Base-by-base conservation (phyloP, 2,113 vertebrate genomes). In the Butorides virescens region DNA sequence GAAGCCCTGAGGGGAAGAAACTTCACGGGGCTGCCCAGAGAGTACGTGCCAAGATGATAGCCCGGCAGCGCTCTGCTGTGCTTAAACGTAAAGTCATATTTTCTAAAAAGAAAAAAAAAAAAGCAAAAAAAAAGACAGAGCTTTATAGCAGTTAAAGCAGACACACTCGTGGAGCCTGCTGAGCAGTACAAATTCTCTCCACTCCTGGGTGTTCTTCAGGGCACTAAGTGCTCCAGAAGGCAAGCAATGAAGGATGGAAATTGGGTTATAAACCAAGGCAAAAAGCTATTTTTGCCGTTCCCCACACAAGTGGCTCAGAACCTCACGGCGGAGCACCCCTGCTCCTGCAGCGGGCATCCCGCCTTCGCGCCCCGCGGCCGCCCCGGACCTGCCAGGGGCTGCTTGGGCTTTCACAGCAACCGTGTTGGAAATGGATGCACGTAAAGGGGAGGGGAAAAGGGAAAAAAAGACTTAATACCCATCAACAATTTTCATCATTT, bases 21-120 rank as follows among this genome's bases (percentile, higher is more conserved):
- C 95, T 98, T 98, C 94, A 97, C 98, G 1, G 98, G 99, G 61
- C 96, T 99, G 86, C 99, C 99, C 86, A 97, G 97, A 83, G 98
- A 99, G 84, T 99, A 99, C 4, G 95, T 98, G 94, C 99, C 98
- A 59, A 99, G 99, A 98, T 99, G 98, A 99, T 94, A 88, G 53
- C 53, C 65, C 63, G n/a, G 50, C 7, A 58, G 61, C 36, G 39
- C 10, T 10, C 59, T 42, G 36, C 81, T 73, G 58, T 58, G 67
- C 63, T 89, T 63, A 77, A 73, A 86, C 88, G 82, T 19, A 78
- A 66, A 42, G 15, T 5, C 3, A 4, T 29, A 66, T 85, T 86
- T 92, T 26, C 6, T 37, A 79, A 76, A 78, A 50, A 66, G 49
- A 46, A 32, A 42, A 46, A 9, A 37, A 26, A 7, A 55, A 59